Conservation (phyloP, 2,797 vertebrate species). For the Halcyon smyrnensis region DNA sequence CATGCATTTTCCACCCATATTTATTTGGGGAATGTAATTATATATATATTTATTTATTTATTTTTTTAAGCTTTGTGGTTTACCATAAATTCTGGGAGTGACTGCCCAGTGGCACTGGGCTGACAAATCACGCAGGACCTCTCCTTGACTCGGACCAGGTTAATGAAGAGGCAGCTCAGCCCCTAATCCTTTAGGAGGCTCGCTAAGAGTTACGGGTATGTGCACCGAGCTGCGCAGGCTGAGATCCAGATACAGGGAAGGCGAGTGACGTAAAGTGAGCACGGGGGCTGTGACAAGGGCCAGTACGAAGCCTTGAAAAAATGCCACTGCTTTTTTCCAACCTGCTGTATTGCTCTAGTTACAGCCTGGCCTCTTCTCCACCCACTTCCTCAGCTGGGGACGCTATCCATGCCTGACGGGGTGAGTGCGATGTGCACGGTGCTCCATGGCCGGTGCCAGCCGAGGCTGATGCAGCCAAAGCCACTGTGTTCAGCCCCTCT, state of each 20-base stretch:
- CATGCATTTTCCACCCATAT: neutral
- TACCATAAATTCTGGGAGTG: neutral
- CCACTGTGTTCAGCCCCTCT: neutral
- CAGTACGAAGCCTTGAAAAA: neutral
- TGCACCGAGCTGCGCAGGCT: neutral
- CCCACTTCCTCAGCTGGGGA: neutral
- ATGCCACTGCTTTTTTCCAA: neutral
- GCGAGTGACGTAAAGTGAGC: neutral
- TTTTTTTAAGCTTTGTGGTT: neutral
- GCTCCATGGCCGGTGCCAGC: neutral
- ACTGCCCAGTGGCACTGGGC: neutral
- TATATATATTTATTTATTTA: too few species aligned
- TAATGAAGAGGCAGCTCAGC: neutral
- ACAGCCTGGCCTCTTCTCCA: neutral
- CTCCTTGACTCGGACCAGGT: neutral
- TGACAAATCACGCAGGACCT: neutral
- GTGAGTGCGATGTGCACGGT: accelerated
- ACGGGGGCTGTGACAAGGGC: neutral
- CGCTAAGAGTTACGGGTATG: accelerated
- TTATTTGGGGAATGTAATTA: neutral
- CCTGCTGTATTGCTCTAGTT: neutral
- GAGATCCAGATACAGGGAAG: neutral
- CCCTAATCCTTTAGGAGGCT: neutral
- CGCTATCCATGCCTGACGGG: neutral
- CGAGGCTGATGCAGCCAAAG: neutral